Base-by-base conservation (phyloP, 2,797 vertebrate genomes). In the Varecia variegata region DNA sequence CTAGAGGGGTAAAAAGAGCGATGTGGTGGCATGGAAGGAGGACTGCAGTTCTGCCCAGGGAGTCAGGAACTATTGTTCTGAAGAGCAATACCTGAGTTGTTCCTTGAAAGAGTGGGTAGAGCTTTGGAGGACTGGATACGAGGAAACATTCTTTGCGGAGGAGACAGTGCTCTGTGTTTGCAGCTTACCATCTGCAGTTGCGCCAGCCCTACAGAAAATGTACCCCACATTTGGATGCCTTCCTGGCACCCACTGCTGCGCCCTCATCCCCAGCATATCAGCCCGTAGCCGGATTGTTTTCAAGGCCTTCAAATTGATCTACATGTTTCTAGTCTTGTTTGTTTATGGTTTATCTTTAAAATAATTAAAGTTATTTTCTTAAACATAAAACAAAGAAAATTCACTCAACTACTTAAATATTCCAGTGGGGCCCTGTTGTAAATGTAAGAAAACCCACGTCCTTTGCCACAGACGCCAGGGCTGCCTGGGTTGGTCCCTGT, bases 171-270 rank as follows among this genome's bases (percentile, higher is more conserved):
- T 43, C 25, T 38, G 1, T 8, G 25, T 30, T 45, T 54, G 5
- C 32, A 27, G 12, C 5, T 11, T 60, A 0, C 2, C 13, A 0
- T 9, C 23, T 18, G 13, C 10, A 8, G 27, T 9, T 11, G 0
- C 0, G 3, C 15, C 23, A 20, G n/a, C 40, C 52, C 17, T 4
- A 0, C 10, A 0, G 21, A 11, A 56, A 8, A 32, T 0, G 35
- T 15, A 1, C 11, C 27, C 17, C 4, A 11, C 15, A 2, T 0
- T 8, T 12, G 14, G 0, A 0, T 7, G 47, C 3, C 50, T 40
- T 76, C 60, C 23, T 6, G 30, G 40, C 17, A 20, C 40, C 50
- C 17, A 8, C 5, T 32, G 1, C 58, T 14, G 8, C 8, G 2
- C 0, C 12, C 8, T 12, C 15, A 25, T 2, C 3, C 4, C 21